Evolutionary conservation across 1,140 invertebrate genomes (phyloP).

Genomic region (Pantala flavescens): DNA sequence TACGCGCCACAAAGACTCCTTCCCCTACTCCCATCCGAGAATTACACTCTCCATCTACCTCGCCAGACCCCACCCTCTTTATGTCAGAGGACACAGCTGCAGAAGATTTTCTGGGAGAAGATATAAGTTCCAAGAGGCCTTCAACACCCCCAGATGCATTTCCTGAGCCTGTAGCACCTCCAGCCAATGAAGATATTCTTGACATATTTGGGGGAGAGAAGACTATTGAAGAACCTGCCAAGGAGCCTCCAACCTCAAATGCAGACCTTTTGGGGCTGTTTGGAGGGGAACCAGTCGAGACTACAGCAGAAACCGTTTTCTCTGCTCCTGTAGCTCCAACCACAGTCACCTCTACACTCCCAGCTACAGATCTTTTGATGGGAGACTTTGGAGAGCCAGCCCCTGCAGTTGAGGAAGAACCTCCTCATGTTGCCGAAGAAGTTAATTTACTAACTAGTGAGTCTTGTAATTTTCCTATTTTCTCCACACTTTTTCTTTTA

Average conservation of each 20-base stretch:
- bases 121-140: background rate
- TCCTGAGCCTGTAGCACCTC: background rate
- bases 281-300: slow-evolving; percentile 21
- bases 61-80: slow-evolving; percentile 54
- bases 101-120: slow-evolving; percentile 53
- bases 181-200: slow-evolving; percentile 18
- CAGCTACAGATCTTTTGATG: slow-evolving; percentile 18
- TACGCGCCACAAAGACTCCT: slow-evolving; percentile 68
- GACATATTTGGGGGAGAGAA: slow-evolving; percentile 19
- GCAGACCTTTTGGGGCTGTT: slow-evolving; percentile 36
- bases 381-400: background rate
- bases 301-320: background rate
- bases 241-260: slow-evolving; percentile 22
- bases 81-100: background rate
- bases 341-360: slow-evolving; percentile 20
- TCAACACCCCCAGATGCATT: background rate
- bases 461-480: slow-evolving; percentile 10
- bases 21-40: slow-evolving; percentile 69
- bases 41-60: slow-evolving; percentile 70
- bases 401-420: slow-evolving; percentile 5
- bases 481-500: too few species aligned
- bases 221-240: slow-evolving; percentile 15
- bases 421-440: background rate
- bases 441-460: slow-evolving; percentile 29
- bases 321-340: slow-evolving; percentile 8